Conservation (phyloP, 2,113 vertebrate species). For the Salvelinus alpinus region DNA sequence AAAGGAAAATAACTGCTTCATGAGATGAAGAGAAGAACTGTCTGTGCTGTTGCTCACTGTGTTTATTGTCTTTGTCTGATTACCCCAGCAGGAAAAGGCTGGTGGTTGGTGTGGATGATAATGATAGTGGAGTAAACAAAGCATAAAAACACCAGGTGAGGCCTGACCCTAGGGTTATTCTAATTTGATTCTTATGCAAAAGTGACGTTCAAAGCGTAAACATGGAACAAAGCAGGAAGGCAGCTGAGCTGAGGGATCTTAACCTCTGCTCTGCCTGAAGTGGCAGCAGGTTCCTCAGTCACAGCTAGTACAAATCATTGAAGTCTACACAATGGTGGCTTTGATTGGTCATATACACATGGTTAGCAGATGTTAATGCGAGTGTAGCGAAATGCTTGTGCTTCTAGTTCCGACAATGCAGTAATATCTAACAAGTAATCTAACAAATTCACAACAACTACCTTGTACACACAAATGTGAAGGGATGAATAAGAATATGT, state of each 20-base stretch:
- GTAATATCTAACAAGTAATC: too few relatives aligned
- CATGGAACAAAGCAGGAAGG: not conserved
- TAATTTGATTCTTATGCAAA: slow-evolving; percentile 25
- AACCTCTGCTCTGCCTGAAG: not conserved
- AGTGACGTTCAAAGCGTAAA: slow-evolving; percentile 44
- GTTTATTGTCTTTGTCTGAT: not conserved
- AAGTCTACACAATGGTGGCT: not conserved
- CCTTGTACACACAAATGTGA: too few relatives aligned
- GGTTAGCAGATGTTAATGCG: too few relatives aligned
- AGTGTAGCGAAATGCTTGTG: too few relatives aligned
- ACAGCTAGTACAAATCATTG: not conserved
- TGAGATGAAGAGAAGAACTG: slow-evolving; percentile 33
- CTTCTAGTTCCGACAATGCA: too few relatives aligned
- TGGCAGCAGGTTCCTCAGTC: not conserved
- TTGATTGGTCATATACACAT: not conserved
- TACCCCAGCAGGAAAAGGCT: slow-evolving; percentile 10
- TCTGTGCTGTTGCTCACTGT: not conserved
- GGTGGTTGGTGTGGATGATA: not conserved
- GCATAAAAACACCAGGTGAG: slow-evolving; percentile 9
- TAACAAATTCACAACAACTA: too few relatives aligned
- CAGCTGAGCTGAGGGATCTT: not conserved
- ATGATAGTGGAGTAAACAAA: slow-evolving; percentile 25
- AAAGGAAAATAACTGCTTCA: slow-evolving; percentile 14
- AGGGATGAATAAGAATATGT: too few relatives aligned
- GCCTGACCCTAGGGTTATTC: slow-evolving; percentile 5